phyloP scores from a whole-genome alignment of 2,797 vertebrate species.

The Clarias laeviceps region DNA sequence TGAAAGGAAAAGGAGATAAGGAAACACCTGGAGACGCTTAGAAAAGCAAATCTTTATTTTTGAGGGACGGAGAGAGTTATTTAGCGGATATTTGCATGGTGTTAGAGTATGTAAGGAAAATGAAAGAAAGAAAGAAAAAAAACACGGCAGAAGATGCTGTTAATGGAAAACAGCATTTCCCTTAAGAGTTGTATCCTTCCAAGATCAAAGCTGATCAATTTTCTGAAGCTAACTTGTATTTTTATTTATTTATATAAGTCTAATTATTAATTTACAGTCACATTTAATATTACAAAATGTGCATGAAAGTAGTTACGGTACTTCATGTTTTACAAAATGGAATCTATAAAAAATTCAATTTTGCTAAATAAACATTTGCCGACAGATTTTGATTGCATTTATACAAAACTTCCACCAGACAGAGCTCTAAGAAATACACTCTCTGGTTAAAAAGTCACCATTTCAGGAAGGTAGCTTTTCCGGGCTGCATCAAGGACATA shows the following conservation, averaged over 20 bases:
- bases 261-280: too few relatives aligned
- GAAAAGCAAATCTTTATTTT: conserved; percentile 19
- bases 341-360: too few relatives aligned
- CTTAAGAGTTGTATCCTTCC: not conserved
- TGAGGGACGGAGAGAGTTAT: conserved; percentile 6
- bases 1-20: conserved; percentile 20
- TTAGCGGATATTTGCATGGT: not conserved
- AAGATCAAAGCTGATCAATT: too few relatives aligned
- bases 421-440: not conserved
- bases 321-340: too few relatives aligned
- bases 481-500: too few relatives aligned
- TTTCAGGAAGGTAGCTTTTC: too few relatives aligned
- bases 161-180: not conserved
- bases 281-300: too few relatives aligned
- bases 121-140: not conserved
- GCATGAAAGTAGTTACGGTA: too few relatives aligned
- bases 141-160: not conserved
- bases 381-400: not conserved
- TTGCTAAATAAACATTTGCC: not conserved
- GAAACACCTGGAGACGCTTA: conserved; percentile 57
- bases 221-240: not conserved
- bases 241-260: not conserved
- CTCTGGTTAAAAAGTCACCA: not conserved
- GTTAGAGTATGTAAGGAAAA: not conserved
- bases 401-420: not conserved